Percentiles rank a stretch among this genome's conserved stretches.
Conservation (phyloP, 53 echinoderm and acorn worm species). For the Echinometra lucunter region DNA sequence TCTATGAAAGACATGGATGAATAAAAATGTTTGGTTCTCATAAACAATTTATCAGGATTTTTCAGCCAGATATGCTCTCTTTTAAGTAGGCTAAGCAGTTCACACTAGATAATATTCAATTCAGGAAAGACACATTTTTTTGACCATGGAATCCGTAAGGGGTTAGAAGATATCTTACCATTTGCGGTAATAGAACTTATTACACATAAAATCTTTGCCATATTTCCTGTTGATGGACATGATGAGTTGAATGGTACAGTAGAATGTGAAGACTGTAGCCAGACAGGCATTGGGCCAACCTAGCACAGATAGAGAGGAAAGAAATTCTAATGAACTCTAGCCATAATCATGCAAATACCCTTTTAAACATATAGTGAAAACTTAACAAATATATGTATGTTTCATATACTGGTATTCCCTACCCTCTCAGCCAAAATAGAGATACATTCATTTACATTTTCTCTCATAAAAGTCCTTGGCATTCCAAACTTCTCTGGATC, state of each 20-base stretch:
- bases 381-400: no score
- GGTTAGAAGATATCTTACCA: not conserved
- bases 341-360: not conserved
- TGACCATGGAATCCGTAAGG: not conserved
- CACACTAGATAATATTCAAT: not conserved
- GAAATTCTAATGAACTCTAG: not conserved
- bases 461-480: no score
- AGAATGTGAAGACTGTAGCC: conserved; percentile 60
- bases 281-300: conserved; percentile 49
- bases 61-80: not conserved
- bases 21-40: not conserved
- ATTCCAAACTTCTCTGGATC: no score
- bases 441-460: no score
- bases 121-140: not conserved
- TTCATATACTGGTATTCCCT: no score
- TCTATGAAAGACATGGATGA: not conserved
- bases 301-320: not conserved
- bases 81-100: not conserved
- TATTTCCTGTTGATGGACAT: conserved; percentile 65
- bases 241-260: conserved; percentile 74
- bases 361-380: not conserved
- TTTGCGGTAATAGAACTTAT: conserved; percentile 71
- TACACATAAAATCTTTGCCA: conserved; percentile 72
- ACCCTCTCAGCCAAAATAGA: no score
- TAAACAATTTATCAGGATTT: not conserved